Evolutionary conservation across 2,113 vertebrate species (phyloP), one percentile per base, ranked within the genome.

Genomic region (Noturus placidus): DNA sequence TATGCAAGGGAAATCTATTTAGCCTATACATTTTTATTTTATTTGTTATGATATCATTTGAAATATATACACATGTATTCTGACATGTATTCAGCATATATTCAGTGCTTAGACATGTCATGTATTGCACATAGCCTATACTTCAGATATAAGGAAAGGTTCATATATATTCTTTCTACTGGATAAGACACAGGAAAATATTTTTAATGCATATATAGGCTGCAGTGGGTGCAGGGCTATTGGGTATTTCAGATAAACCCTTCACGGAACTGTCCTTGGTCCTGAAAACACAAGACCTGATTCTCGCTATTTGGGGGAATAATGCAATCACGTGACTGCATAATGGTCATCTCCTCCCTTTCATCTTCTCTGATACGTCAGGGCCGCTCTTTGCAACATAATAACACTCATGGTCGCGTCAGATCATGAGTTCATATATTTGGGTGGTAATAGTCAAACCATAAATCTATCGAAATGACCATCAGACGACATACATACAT

Each of bases 181-280:
- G 11, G 4, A 50, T 77, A 50, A 42, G 70, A 27, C 11, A 50
- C 13, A 20, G 20, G 69, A 8, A 72, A 38, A 72, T 38, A 14
- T 38, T 38, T 46, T 76, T 76, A 46, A 38, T 52, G 13, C 27
- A 54, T 46, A 46, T 46, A 46, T 15, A 54, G 42, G 13, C 74
- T 78, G 13, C 13, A 52, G 2, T n/a, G 5, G 15, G 19, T 11
- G 10, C 25, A 77, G 74, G 7, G 7, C 3, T 57, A 19, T 22
- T 63, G 57, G 0, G 15, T 57, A 33, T 77, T 19, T n/a, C n/a
- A 35, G 4, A 50, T 78, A 15, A 80, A 70, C 1, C 42, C 1
- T 50, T 30, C 14, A 27, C 52, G 87, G 88, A 88, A 90, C 89
- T 91, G 87, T 91, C 91, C 91, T 85, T 86, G 88, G 91, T 91